Percentiles rank a stretch among this genome's conserved stretches.
phyloP scores from a whole-genome alignment of 2,797 vertebrate genomes.

The Moxostoma hubbsi region DNA sequence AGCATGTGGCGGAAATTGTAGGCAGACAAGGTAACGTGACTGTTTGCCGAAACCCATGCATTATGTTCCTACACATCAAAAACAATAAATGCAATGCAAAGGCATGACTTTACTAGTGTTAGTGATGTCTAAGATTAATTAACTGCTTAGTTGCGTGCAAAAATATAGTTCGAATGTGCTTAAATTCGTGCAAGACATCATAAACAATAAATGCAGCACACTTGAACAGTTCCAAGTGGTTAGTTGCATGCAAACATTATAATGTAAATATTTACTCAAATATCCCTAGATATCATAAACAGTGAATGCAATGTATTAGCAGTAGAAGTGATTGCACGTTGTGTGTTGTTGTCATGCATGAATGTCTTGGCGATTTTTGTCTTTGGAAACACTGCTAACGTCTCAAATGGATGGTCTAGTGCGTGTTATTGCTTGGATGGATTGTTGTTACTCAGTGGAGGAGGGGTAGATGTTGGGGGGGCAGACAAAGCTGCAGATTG shows the following conservation, averaged over 20 bases:
- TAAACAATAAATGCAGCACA: no score
- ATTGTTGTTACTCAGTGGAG: slow-evolving; percentile 55
- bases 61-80: neutral
- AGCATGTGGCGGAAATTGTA: slow-evolving; percentile 89
- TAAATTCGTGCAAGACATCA: neutral
- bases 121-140: neutral
- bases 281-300: neutral
- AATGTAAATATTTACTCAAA: no score
- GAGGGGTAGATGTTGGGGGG: slow-evolving; percentile 68
- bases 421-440: slow-evolving; percentile 9
- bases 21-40: slow-evolving; percentile 82
- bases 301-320: neutral
- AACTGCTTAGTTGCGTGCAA: no score
- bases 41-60: neutral
- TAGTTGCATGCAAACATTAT: no score
- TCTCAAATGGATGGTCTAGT: neutral
- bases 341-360: neutral
- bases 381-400: neutral
- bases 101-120: neutral
- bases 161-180: no score
- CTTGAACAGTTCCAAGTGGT: no score
- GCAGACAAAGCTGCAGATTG: slow-evolving; percentile 85
- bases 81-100: neutral
- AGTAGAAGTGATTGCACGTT: no score
- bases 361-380: neutral